phyloP scores from a whole-genome alignment of 2,888 invertebrate species.

The Catocala sponsa region DNA sequence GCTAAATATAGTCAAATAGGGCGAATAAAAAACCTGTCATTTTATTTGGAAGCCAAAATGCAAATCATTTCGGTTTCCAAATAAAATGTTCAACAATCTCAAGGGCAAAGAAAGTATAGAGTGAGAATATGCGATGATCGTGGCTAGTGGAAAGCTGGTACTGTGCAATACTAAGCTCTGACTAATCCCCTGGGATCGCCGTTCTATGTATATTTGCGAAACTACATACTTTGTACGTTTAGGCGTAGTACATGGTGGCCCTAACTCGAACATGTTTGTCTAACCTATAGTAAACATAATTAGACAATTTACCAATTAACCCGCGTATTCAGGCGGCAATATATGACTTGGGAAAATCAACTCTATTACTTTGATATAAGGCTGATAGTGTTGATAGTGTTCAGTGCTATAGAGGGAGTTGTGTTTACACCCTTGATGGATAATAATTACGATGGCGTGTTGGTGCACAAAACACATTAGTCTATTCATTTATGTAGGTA shows the following conservation, averaged over 20 bases:
- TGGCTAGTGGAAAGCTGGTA: too few relatives aligned
- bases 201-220: too few relatives aligned
- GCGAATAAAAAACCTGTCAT: too few relatives aligned
- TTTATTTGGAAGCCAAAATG: too few relatives aligned
- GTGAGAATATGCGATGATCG: too few relatives aligned
- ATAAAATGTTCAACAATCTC: too few relatives aligned
- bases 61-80: too few relatives aligned
- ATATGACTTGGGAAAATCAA: conserved; percentile 8
- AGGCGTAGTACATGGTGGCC: background rate
- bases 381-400: background rate
- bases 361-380: conserved; percentile 13
- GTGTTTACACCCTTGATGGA: conserved; percentile 43
- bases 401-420: conserved; percentile 5
- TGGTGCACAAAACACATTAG: conserved; percentile 13
- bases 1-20: too few relatives aligned
- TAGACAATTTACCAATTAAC: conserved; percentile 46
- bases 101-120: too few relatives aligned
- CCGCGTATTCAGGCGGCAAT: conserved; percentile 9
- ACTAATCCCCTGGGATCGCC: too few relatives aligned
- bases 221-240: too few relatives aligned
- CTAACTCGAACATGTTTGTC: conserved; percentile 2
- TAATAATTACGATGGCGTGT: conserved; percentile 45
- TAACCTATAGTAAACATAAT: conserved; percentile 30
- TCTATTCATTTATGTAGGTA: background rate
- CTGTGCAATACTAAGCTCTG: too few relatives aligned